A percentile compares a stretch with the other conserved stretches of the same genome.
Evolutionary conservation across 2,888 invertebrate species (phyloP).

Genomic region (Trachelus troglodyta): DNA sequence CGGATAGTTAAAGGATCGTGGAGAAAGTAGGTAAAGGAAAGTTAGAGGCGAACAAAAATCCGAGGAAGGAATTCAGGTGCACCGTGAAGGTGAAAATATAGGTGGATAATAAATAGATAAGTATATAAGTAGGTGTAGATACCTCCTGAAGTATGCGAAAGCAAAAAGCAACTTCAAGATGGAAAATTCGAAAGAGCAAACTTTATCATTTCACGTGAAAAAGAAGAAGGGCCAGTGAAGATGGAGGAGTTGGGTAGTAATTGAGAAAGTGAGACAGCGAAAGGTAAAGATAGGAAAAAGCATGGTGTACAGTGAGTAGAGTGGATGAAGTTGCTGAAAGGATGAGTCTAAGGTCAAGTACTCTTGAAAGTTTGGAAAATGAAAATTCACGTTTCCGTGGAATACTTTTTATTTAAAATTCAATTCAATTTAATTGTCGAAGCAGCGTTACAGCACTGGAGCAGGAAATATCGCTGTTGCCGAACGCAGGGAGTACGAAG

Average conservation of each 20-base stretch:
- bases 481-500: neutral
- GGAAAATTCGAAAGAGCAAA: slow-evolving; percentile 23
- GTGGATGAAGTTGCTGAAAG: neutral
- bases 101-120: neutral
- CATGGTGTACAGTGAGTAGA: neutral
- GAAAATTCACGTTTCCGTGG: slow-evolving; percentile 8
- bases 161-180: slow-evolving; percentile 3
- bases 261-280: neutral
- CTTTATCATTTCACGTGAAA: slow-evolving; percentile 21
- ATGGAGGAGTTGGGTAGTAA: neutral
- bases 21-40: neutral
- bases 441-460: neutral
- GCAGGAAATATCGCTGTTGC: neutral
- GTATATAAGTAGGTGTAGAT: slow-evolving; percentile 7
- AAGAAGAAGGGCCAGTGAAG: neutral
- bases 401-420: neutral
- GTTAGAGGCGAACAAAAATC: neutral
- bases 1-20: neutral
- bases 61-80: neutral
- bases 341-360: slow-evolving; percentile 20
- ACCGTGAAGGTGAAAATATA: neutral
- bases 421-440: neutral
- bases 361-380: slow-evolving; percentile 18
- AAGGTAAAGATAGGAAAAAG: neutral
- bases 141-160: neutral